phyloP scores from a whole-genome alignment of 2,113 vertebrate genomes.

The Potamarius usumacintae region DNA sequence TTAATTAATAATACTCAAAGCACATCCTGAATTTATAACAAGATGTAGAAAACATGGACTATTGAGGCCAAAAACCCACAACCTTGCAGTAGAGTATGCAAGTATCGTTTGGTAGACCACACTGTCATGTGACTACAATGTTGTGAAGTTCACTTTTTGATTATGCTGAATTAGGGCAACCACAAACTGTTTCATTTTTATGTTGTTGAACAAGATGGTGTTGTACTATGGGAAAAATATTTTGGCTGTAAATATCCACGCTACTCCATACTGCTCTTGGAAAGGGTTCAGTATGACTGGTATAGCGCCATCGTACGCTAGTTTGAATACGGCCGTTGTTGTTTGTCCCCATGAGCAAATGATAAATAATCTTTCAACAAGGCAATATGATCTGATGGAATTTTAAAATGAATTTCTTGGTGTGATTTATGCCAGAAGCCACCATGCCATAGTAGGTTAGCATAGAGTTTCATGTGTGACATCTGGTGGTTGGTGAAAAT shows the following conservation, averaged over 20 bases:
- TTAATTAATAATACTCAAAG: background rate
- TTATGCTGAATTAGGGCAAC: background rate
- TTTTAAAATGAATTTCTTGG: background rate
- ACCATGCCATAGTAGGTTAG: no score
- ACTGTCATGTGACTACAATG: background rate
- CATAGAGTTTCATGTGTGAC: background rate
- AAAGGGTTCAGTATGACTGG: background rate
- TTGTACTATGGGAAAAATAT: background rate
- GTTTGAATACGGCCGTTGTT: background rate
- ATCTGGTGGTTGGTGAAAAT: background rate
- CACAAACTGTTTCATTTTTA: conserved; percentile 13
- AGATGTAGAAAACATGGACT: background rate
- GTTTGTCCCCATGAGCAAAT: background rate
- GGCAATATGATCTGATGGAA: background rate
- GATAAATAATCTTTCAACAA: background rate
- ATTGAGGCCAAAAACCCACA: background rate
- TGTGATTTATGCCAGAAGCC: background rate
- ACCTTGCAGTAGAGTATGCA: background rate
- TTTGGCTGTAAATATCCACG: background rate
- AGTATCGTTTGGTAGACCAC: conserved; percentile 17
- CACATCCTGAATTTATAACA: background rate
- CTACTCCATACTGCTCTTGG: background rate
- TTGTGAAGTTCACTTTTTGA: background rate
- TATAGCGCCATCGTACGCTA: background rate
- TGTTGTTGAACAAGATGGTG: background rate